Percentiles rank a stretch among this genome's conserved stretches.
Evolutionary conservation across 2,888 invertebrate species (phyloP).

Genomic region (Acrocera orbiculus): DNA sequence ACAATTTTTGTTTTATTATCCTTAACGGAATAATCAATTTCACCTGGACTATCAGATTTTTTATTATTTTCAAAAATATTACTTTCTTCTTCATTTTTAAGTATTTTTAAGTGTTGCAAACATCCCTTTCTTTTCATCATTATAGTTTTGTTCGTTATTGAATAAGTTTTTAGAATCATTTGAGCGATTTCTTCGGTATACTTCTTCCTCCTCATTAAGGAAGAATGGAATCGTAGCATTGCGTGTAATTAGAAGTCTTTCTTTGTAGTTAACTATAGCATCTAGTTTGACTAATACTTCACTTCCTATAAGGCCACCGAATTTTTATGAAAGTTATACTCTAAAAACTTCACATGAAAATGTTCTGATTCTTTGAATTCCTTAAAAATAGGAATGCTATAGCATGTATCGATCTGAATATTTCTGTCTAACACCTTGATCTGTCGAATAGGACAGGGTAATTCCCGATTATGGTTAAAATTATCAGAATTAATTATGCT

Average conservation of each 20-base stretch:
- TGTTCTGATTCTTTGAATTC: slow-evolving; percentile 1
- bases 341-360: slow-evolving; percentile 2
- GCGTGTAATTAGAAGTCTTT: not conserved
- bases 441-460: not conserved
- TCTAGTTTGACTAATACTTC: slow-evolving; percentile 2
- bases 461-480: slow-evolving; percentile 4
- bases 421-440: not conserved
- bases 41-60: too few relatives aligned
- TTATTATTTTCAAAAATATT: too few relatives aligned
- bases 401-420: not conserved
- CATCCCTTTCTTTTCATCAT: not conserved
- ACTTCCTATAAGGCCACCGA: slow-evolving; percentile 6
- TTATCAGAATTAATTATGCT: slow-evolving; percentile 4
- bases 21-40: too few relatives aligned
- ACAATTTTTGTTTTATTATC: too few relatives aligned
- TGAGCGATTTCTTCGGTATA: not conserved
- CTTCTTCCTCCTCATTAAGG: not conserved
- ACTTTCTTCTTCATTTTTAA: too few relatives aligned
- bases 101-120: not conserved
- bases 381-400: slow-evolving; percentile 3
- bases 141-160: not conserved
- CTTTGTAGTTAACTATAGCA: not conserved
- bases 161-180: not conserved
- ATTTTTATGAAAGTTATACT: slow-evolving; percentile 3
- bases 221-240: not conserved